These are phyloP conservation scores for Lasiurus cinereus DNA, from an alignment of 2,113 vertebrate genomes.

Conservation along the genomic window DNA sequence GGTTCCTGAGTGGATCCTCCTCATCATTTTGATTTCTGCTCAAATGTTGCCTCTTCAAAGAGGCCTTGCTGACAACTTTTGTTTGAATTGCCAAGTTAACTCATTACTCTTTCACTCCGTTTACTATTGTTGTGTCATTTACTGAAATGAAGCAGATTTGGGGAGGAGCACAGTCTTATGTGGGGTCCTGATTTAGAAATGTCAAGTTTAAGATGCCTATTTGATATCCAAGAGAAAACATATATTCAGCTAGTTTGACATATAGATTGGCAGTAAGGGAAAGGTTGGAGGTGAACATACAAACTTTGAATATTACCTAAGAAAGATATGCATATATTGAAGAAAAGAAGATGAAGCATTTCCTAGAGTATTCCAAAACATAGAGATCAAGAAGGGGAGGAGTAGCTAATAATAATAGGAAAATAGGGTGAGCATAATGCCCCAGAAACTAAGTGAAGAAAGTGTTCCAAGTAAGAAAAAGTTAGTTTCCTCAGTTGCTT, in stretches of 20 bases:
- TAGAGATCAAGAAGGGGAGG: background rate
- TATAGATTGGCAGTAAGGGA: background rate
- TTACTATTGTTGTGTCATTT: background rate
- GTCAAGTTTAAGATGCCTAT: conserved; percentile 20
- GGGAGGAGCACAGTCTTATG: background rate
- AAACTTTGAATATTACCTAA: background rate
- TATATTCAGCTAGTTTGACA: background rate
- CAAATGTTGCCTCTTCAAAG: background rate
- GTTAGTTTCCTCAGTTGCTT: background rate
- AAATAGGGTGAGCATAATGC: background rate
- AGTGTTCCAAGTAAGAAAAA: background rate
- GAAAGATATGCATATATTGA: background rate
- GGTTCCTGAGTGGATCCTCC: background rate
- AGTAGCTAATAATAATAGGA: background rate
- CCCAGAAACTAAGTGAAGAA: background rate
- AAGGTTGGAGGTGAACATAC: background rate
- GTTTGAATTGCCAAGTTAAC: background rate
- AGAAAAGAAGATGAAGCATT: background rate
- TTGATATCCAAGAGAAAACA: background rate
- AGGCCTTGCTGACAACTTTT: background rate
- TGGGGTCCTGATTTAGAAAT: background rate
- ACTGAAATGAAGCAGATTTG: background rate
- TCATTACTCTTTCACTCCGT: background rate
- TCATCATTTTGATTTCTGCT: conserved; percentile 35
- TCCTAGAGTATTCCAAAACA: conserved; percentile 14